Base-by-base conservation (phyloP, 1,140 invertebrate genomes). In the Bombus fervidus region DNA sequence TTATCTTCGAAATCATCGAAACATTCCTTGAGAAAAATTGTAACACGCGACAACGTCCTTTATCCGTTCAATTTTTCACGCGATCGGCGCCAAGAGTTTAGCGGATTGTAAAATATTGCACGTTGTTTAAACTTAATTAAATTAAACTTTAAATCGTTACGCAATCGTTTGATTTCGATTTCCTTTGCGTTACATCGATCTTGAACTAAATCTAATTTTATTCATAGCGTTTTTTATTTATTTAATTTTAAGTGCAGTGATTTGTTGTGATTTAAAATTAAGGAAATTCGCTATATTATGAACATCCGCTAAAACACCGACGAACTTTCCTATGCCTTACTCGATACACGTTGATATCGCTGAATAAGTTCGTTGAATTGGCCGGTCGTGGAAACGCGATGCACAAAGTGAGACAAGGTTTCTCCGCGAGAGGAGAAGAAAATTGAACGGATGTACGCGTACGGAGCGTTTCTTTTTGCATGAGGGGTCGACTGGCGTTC, bases 321-420 rank as follows among this genome's bases (percentile, higher is more conserved):
- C 59, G 73, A 68, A 53, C 73, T 76, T 68, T 28, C 6, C 37
- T 28, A 66, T 59, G 73, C 43, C 73, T 83, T 77, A 77, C 47
- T 43, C 53, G 81, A 68, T 83, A 68, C 81, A 13, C 25, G 6
- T 41, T 68, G 59, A 43, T 68, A 57, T 77, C 73, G 59, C 43
- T 77, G 77, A 68, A 15, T 6, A 18, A 53, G 62, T 53, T 83
- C 62, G 31, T 5, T 6, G 73, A 15, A 18, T 2, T 3, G 9
- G 31, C 15, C 18, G 13, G 47, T 47, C 34, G 77, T 41, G 25
- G 2, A 3, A 28, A 43, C 10, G 31, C 10, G 13, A 62, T 47
- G 47, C 47, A 53, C 47, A 53, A 53, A 53, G 18, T 8, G 5
- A 22, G 18, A 53, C 18, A 47, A 47, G 6, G 10, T 66, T 31